phyloP scores from a whole-genome alignment of 1,140 invertebrate species.

The Heliconius nattereri region DNA sequence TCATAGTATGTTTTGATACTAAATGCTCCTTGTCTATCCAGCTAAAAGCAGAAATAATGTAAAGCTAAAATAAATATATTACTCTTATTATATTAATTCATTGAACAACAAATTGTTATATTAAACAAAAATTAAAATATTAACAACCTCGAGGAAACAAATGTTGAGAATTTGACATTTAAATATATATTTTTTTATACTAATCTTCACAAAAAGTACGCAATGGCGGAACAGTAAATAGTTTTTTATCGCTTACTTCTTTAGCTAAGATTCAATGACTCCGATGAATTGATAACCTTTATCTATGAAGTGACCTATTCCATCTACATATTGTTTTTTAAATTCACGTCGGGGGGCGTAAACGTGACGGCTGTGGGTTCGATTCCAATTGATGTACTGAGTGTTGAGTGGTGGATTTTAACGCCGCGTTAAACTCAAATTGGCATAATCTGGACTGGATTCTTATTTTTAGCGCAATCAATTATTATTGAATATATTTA shows the following conservation, averaged over 20 bases:
- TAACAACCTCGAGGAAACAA: background rate
- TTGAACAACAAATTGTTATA: background rate
- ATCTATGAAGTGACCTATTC: background rate
- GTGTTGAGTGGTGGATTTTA: no score
- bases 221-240: background rate
- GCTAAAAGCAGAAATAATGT: no score
- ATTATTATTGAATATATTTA: no score
- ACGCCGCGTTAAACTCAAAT: no score
- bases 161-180: background rate
- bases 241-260: background rate
- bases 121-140: background rate
- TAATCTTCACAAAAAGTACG: background rate
- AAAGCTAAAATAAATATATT: no score
- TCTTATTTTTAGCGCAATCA: no score
- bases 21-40: no score
- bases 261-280: constrained; percentile 3
- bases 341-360: no score
- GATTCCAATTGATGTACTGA: no score
- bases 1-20: no score
- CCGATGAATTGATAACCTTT: background rate
- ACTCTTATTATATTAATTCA: background rate
- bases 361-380: no score
- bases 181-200: background rate
- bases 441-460: no score
- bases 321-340: background rate